Evolutionary conservation across 2,888 invertebrate species (phyloP).

Genomic region (Xestobium rufovillosum): DNA sequence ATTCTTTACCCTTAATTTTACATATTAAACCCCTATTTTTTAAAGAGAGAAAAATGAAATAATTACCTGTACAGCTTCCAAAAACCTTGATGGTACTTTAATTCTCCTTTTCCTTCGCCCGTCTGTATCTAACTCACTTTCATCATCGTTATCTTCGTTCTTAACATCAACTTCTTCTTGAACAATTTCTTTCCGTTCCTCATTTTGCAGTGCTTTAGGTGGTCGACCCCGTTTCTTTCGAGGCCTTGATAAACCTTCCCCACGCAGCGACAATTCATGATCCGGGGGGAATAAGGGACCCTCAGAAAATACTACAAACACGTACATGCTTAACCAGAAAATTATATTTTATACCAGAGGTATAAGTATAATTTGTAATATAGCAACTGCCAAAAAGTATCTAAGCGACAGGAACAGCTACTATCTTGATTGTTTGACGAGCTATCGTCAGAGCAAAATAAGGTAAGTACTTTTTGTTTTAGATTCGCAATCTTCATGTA

Average conservation of each 20-base stretch:
- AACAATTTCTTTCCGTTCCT: slow-evolving; percentile 26
- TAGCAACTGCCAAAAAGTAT: background rate
- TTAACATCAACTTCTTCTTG: slow-evolving; percentile 25
- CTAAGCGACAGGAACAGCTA: no score
- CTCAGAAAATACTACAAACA: slow-evolving; percentile 50
- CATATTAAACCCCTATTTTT: slow-evolving; percentile 7
- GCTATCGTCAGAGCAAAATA: no score
- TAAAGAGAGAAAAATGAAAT: no score
- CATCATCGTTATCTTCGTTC: slow-evolving; percentile 13
- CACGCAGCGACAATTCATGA: slow-evolving; percentile 56
- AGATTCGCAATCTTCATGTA: no score
- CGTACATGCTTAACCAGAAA: no score
- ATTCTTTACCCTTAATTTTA: slow-evolving; percentile 56
- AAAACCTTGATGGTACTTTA: slow-evolving; percentile 57
- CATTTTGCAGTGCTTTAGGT: slow-evolving; percentile 46
- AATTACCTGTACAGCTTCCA: slow-evolving; percentile 57
- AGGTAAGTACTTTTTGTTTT: no score
- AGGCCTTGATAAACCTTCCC: slow-evolving; percentile 58
- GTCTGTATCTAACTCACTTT: slow-evolving; percentile 42
- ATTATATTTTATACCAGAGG: no score
- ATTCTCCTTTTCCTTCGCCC: slow-evolving; percentile 54
- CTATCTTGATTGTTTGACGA: no score
- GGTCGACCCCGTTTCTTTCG: slow-evolving; percentile 64
- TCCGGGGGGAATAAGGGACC: slow-evolving; percentile 57
- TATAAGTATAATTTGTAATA: no score